Evolutionary conservation across 1,140 invertebrate genomes (phyloP).

Genomic region (Sipha flava): DNA sequence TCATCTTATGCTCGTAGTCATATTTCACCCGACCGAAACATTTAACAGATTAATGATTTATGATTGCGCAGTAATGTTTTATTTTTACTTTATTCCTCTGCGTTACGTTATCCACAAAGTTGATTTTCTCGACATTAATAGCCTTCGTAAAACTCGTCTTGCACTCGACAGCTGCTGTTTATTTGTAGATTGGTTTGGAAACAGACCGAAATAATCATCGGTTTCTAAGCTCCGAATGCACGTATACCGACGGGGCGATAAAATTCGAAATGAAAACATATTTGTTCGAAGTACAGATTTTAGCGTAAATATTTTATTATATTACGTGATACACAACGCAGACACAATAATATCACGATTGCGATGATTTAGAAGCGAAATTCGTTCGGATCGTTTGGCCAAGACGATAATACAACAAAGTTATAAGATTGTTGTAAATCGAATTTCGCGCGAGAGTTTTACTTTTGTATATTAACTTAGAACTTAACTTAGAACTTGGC

Average conservation of each 20-base stretch:
- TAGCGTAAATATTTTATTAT: too few relatives aligned
- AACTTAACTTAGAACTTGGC: conserved; percentile 5
- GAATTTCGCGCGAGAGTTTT: neutral
- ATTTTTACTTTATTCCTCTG: neutral
- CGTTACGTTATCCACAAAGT: neutral
- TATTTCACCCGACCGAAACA: neutral
- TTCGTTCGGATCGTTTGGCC: neutral
- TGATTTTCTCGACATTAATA: neutral
- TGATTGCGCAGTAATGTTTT: neutral
- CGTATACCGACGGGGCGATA: too few relatives aligned
- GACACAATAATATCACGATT: too few relatives aligned
- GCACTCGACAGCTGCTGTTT: neutral
- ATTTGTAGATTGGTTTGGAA: neutral
- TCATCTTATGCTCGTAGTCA: neutral
- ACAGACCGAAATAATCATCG: neutral
- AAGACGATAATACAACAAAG: neutral
- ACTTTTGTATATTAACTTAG: conserved; percentile 13
- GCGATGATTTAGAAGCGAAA: neutral
- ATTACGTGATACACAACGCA: too few relatives aligned
- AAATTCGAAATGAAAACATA: too few relatives aligned
- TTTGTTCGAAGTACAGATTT: too few relatives aligned
- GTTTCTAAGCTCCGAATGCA: neutral
- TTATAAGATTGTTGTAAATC: neutral
- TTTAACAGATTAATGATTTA: neutral
- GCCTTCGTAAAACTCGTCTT: neutral